These are phyloP conservation scores for Mesaphorura yosii DNA, from an alignment of 1,140 invertebrate species.

Conservation along the genomic window DNA sequence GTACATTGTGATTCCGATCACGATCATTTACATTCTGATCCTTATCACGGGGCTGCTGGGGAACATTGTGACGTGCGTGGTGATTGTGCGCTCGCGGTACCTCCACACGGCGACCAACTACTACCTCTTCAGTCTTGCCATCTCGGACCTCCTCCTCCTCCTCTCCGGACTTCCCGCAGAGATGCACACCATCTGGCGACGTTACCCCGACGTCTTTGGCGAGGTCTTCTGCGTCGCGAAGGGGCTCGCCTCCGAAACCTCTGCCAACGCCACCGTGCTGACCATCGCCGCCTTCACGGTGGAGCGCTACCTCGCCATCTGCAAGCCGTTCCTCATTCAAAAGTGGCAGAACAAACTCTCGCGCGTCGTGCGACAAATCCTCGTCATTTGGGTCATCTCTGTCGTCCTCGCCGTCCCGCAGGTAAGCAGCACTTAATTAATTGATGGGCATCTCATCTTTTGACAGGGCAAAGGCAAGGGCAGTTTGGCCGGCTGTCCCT, in stretches of 20 bases:
- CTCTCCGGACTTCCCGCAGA: conserved; percentile 26
- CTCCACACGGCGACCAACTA: conserved; percentile 78
- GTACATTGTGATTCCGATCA: conserved; percentile 62
- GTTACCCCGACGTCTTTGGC: conserved; percentile 40
- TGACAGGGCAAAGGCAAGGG: too few species aligned
- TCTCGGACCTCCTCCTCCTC: conserved; percentile 50
- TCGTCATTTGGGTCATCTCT: conserved; percentile 42
- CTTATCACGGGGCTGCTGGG: conserved; percentile 77
- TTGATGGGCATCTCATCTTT: background rate
- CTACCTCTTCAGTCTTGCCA: conserved; percentile 55
- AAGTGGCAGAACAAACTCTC: conserved; percentile 40
- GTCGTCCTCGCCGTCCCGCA: conserved; percentile 40
- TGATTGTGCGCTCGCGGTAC: conserved; percentile 79
- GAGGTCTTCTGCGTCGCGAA: conserved; percentile 45
- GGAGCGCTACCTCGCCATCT: conserved; percentile 57
- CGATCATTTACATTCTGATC: conserved; percentile 67
- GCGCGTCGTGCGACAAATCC: conserved; percentile 42
- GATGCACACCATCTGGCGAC: conserved; percentile 26
- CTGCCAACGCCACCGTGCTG: conserved; percentile 56
- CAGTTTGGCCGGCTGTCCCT: too few species aligned
- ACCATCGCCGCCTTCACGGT: conserved; percentile 75
- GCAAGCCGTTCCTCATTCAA: conserved; percentile 43
- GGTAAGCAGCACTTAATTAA: too few species aligned
- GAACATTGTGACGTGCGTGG: conserved; percentile 83
- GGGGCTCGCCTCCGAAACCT: conserved; percentile 44